A percentile compares a stretch with the other conserved stretches of the same genome.
phyloP scores from a whole-genome alignment of 2,888 invertebrate species.

The Apamea monoglypha region DNA sequence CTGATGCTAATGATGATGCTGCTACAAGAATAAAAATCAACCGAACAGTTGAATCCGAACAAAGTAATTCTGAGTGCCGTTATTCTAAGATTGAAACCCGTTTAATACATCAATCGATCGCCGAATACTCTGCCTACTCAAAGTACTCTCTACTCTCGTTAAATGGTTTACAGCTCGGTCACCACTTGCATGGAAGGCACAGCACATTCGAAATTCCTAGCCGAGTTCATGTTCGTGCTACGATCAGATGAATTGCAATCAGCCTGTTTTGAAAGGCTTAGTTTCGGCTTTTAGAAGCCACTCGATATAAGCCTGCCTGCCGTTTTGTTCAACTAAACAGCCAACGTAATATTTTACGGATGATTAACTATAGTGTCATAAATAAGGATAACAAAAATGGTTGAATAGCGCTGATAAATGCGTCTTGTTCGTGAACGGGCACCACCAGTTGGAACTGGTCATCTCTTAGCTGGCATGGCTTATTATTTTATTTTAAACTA shows the following conservation, averaged over 20 bases:
- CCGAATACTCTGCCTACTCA: neutral
- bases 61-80: neutral
- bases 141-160: neutral
- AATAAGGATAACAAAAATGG: neutral
- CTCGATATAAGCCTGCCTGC: neutral
- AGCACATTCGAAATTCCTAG: slow-evolving; percentile 4
- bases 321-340: neutral
- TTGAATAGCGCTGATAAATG: neutral
- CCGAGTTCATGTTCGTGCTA: neutral
- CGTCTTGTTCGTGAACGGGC: neutral
- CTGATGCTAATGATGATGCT: neutral
- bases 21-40: neutral
- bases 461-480: neutral
- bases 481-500: neutral
- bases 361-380: neutral
- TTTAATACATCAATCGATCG: neutral
- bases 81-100: neutral
- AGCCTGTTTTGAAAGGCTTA: neutral
- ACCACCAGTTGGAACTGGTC: neutral
- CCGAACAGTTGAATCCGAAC: neutral
- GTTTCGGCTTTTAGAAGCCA: neutral
- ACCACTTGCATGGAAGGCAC: neutral
- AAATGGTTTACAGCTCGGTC: neutral
- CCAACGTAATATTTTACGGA: neutral
- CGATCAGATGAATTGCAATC: slow-evolving; percentile 9